These are phyloP conservation scores for Laspeyria flexula DNA, from an alignment of 2,888 invertebrate genomes.

Conservation along the genomic window DNA sequence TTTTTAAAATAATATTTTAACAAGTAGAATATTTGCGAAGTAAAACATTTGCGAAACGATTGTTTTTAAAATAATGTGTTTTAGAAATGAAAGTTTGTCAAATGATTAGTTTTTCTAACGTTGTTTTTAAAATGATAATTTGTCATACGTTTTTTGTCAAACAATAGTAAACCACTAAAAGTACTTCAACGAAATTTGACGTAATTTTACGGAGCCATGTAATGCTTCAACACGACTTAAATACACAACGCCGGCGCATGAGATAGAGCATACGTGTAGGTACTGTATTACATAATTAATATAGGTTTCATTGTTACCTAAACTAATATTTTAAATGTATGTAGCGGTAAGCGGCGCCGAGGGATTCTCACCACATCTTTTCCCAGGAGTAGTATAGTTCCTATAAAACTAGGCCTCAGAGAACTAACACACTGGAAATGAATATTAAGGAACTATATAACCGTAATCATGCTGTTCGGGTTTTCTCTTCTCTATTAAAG, in stretches of 20 bases:
- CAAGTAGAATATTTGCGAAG: too few relatives aligned
- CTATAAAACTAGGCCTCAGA: slow-evolving; percentile 5
- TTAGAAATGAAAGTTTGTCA: too few relatives aligned
- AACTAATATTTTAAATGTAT: not conserved
- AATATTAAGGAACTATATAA: not conserved
- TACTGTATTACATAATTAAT: slow-evolving; percentile 3
- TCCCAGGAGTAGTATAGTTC: slow-evolving; percentile 1
- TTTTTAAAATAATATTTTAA: too few relatives aligned
- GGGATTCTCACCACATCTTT: not conserved
- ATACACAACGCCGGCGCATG: not conserved
- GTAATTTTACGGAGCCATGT: not conserved
- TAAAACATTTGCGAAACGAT: too few relatives aligned
- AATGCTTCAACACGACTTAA: not conserved
- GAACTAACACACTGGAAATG: not conserved
- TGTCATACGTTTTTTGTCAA: too few relatives aligned
- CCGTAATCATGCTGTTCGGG: too few relatives aligned
- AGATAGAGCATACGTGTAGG: slow-evolving; percentile 4
- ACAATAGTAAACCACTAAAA: not conserved
- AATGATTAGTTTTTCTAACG: too few relatives aligned
- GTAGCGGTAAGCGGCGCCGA: slow-evolving; percentile 10
- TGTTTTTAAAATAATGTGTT: too few relatives aligned
- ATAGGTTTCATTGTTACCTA: not conserved
- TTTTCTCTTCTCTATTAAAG: too few relatives aligned
- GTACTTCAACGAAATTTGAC: not conserved
- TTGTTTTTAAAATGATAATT: too few relatives aligned